Conservation (phyloP, 2,113 vertebrate genomes). For the Ctenodactylus gundi region DNA sequence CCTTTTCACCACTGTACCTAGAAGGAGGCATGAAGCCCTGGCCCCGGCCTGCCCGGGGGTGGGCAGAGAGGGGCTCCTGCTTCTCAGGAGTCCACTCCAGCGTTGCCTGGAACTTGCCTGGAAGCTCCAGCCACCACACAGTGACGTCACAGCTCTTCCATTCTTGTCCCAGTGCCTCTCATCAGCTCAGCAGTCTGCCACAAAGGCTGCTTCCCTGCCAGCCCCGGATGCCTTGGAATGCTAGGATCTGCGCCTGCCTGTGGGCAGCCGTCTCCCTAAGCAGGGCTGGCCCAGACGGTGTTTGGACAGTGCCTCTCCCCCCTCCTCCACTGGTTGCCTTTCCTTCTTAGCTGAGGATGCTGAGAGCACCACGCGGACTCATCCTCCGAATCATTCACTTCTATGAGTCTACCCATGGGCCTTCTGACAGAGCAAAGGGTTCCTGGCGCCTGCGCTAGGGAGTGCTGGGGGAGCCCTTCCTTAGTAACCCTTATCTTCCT, state of each 20-base stretch:
- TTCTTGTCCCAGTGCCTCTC: not conserved
- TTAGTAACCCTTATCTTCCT: not conserved
- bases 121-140: not conserved
- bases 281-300: not conserved
- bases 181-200: too few species aligned
- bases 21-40: not conserved
- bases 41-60: rapidly evolving
- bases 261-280: not conserved
- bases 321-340: too few species aligned
- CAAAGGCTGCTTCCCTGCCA: not conserved
- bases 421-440: too few species aligned
- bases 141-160: not conserved
- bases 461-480: not conserved
- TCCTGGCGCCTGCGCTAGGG: too few species aligned
- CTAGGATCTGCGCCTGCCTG: not conserved
- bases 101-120: not conserved
- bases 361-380: too few species aligned
- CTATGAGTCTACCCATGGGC: too few species aligned
- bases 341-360: not conserved
- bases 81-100: not conserved
- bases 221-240: rapidly evolving
- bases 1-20: not conserved
- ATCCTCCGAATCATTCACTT: too few species aligned
- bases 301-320: not conserved
- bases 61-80: not conserved